Evolutionary conservation across 2,797 vertebrate species (phyloP), one percentile per base, ranked within the genome.

Genomic region (Acropternis orthonyx): DNA sequence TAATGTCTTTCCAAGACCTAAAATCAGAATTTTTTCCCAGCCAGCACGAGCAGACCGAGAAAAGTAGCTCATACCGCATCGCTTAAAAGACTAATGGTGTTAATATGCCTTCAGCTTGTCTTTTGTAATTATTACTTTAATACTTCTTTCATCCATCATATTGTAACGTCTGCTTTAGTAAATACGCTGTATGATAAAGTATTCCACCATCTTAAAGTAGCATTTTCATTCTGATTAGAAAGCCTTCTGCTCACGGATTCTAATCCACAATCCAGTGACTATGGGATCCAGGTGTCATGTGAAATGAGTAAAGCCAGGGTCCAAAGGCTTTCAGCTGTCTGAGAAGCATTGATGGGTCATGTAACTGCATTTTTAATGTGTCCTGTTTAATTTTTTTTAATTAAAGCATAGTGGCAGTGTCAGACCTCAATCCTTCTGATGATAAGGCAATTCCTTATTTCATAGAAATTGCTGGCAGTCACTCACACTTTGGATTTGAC

Each of bases 211-310:
- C 85, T 90, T 66, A 62, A 86, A 93, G 44, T 12, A 90, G 73
- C 86, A 76, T 67, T 95, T 88, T 93, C 34, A 67, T 86, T 83
- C 56, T 69, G 55, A 86, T 67, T 87, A 77, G 55, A 83, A 92
- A 92, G 44, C 41, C 52, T 89, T 85, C 85, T 91, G 63, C 75
- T 88, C 49, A 46, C 13, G 22, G 91, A 67, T 54, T 78, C 55
- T 63, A 89, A 88, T 58, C 74, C 81, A 49, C 26, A 82, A 85
- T 14, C 52, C 37, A 73, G 61, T 39, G 74, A 67, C 67, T 80
- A 63, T 30, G 58, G 67, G 52, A 92, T 74, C 12, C 68, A 95
- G 74, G 36, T 95, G 49, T 74, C 67, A 56, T 5, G 14, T 61
- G 67, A 85, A 82, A 54, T 71, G 43, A 85, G 41, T 81, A 88